These are phyloP conservation scores for Thymelicus sylvestris DNA, from an alignment of 2,888 invertebrate species.

Conservation along the genomic window DNA sequence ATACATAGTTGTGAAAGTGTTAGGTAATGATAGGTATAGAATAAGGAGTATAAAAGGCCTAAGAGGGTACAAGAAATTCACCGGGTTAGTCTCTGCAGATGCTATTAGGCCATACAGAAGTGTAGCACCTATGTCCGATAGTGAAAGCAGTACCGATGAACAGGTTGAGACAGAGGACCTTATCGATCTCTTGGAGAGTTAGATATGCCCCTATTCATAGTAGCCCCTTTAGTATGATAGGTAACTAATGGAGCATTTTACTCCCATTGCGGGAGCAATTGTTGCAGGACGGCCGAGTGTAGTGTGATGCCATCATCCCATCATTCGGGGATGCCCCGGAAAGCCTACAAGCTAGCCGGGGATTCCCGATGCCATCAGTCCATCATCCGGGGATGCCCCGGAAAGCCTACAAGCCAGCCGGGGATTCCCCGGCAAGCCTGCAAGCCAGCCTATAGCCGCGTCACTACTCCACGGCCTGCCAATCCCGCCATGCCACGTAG, in stretches of 20 bases:
- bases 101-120: slow-evolving; percentile 37
- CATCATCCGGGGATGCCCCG: no score
- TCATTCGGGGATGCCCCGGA: no score
- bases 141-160: slow-evolving; percentile 30
- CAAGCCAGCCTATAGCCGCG: no score
- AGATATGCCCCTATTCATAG: not conserved
- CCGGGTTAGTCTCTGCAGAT: slow-evolving; percentile 40
- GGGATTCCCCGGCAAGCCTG: no score
- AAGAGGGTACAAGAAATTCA: slow-evolving; percentile 39
- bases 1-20: no score
- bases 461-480: no score
- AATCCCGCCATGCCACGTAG: no score
- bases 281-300: slow-evolving; percentile 37
- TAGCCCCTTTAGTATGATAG: no score
- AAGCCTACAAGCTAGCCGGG: no score
- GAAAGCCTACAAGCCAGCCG: no score
- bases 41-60: slow-evolving; percentile 12
- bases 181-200: slow-evolving; percentile 33
- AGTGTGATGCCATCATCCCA: not conserved
- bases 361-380: no score
- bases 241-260: not conserved
- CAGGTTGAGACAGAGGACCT: slow-evolving; percentile 36
- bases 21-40: slow-evolving; percentile 1
- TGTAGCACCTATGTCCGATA: slow-evolving; percentile 13
- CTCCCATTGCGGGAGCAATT: slow-evolving; percentile 31